Evolutionary conservation across 1,140 invertebrate genomes (phyloP).

Genomic region (Drosophila punjabiensis): DNA sequence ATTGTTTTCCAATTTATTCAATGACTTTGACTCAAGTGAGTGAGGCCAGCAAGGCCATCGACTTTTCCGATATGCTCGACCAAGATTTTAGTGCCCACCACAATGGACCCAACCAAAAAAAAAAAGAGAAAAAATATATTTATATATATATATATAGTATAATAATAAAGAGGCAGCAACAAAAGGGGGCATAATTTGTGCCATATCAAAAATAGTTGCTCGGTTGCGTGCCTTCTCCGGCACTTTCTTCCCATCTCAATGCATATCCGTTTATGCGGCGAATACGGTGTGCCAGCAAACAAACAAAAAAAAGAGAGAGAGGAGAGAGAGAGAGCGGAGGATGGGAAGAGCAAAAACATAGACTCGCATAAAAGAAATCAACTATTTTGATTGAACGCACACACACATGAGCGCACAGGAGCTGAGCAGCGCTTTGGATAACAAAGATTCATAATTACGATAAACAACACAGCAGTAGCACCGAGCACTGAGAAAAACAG

Average conservation of each 20-base stretch:
- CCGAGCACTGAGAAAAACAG: constrained; percentile 11
- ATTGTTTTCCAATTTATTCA: background rate
- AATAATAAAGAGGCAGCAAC: constrained; percentile 26
- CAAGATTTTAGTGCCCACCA: constrained; percentile 13
- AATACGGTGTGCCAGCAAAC: constrained; percentile 1
- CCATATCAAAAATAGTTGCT: constrained; percentile 53
- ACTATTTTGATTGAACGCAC: constrained; percentile 66
- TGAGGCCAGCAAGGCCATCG: constrained; percentile 8
- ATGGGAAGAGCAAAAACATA: background rate
- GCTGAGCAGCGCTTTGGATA: constrained; percentile 49
- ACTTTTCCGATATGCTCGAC: constrained; percentile 13
- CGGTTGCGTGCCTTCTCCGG: constrained; percentile 21
- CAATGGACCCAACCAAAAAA: constrained; percentile 1
- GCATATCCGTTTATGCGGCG: constrained; percentile 12
- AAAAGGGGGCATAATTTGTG: constrained; percentile 39
- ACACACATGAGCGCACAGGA: constrained; percentile 51
- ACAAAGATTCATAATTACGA: constrained; percentile 72
- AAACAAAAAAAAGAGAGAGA: background rate
- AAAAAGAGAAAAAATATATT: background rate
- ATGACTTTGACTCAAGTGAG: background rate
- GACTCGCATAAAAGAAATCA: constrained; percentile 57
- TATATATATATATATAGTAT: background rate
- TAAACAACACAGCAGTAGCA: constrained; percentile 42
- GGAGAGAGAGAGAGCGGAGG: too few relatives aligned
- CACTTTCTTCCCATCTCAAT: constrained; percentile 16